Conservation (phyloP, 1,140 invertebrate genomes). For the Muscidifurax raptorellus region DNA sequence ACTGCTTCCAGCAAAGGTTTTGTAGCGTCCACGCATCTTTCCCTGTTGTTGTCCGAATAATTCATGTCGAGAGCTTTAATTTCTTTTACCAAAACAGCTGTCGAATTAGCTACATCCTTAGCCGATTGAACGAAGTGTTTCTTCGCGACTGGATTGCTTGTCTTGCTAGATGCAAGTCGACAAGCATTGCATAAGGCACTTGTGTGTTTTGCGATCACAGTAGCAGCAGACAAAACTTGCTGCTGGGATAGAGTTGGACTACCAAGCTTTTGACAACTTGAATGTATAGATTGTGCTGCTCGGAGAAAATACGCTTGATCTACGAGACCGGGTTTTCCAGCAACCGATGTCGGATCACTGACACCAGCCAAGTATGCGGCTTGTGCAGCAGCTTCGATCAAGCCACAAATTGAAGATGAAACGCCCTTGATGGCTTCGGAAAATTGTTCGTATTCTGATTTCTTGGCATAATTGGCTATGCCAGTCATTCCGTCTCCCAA, state of each 20-base stretch:
- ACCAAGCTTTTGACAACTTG: constrained; percentile 88
- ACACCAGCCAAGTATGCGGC: constrained; percentile 96
- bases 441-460: constrained; percentile 91
- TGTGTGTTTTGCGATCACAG: constrained; percentile 96
- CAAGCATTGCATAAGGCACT: constrained; percentile 97
- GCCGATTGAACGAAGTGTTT: constrained; percentile 98
- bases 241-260: constrained; percentile 88
- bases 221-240: constrained; percentile 91
- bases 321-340: constrained; percentile 92
- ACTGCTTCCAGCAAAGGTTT: constrained; percentile 92
- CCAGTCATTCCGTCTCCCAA: constrained; percentile 94
- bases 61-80: constrained; percentile 94
- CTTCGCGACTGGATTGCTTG: constrained; percentile 94
- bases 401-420: constrained; percentile 90
- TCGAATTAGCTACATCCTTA: constrained; percentile 98
- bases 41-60: constrained; percentile 85
- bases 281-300: constrained; percentile 91
- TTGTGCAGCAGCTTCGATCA: constrained; percentile 96
- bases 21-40: constrained; percentile 87
- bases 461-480: constrained; percentile 94
- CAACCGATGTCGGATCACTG: constrained; percentile 92
- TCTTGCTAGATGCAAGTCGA: constrained; percentile 92
- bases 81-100: constrained; percentile 94
- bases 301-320: constrained; percentile 93
- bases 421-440: constrained; percentile 90